Base-by-base conservation (phyloP, 1,140 invertebrate genomes). In the Drosophila hydei region DNA sequence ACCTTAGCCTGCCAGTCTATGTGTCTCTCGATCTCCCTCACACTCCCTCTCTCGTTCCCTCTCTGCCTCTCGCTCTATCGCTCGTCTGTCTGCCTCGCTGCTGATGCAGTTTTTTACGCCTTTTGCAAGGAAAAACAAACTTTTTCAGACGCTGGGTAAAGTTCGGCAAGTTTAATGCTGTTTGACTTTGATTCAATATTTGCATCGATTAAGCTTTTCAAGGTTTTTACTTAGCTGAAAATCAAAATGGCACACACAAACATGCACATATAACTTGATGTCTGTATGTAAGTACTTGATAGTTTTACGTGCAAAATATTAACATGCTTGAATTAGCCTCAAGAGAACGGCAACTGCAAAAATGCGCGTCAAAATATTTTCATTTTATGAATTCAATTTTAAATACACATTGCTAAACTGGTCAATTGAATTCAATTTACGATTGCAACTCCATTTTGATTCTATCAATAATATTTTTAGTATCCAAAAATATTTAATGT, bases 151-250 rank as follows among this genome's bases (percentile, higher is more conserved):
- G 70, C 71, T 65, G 62, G 62, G 61, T 60, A 75, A 76, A 85
- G 81, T 85, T 85, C 75, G 79, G 79, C 79, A 85, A 80, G 81
- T 85, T 85, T 85, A 85, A 85, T 85, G 80, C 80, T 81, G 76
- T 85, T 85, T 85, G 81, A 85, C 83, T 85, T 85, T 85, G 81
- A 85, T 87, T 85, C 81, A 85, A 87, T 85, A 85, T 85, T 85
- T 85, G 81, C 81, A 87, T 85, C 81, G 81, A 85, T 85, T 85
- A 85, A 77, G 80, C 87, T 71, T 72, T 56, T 50, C 43, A 69
- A 72, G 52, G 62, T 63, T 61, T 33, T 69, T 51, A 61, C 43
- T 70, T 63, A 51, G 36, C 62, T 71, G 52, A 65, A 72, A 72
- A 58, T 59, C 54, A 56, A 56, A 56, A 56, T 56, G 21, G 23